phyloP scores from a whole-genome alignment of 2,113 vertebrate genomes.

The Meles meles region DNA sequence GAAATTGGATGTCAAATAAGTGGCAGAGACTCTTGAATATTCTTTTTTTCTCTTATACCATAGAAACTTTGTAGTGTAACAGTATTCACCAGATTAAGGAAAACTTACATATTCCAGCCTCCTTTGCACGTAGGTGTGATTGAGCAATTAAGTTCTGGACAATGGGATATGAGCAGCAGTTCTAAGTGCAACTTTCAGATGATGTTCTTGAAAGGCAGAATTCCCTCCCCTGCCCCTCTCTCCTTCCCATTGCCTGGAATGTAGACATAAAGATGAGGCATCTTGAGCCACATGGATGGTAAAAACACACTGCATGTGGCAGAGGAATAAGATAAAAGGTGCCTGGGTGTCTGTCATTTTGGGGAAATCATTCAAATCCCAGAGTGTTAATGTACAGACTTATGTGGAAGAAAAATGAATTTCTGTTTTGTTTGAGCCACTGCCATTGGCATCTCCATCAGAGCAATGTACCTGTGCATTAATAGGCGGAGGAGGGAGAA shows the following conservation, averaged over 20 bases:
- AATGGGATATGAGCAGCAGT: not conserved
- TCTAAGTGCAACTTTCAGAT: not conserved
- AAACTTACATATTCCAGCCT: not conserved
- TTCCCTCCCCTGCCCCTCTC: not conserved
- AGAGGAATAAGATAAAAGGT: not conserved
- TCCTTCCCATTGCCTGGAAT: not conserved
- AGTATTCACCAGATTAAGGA: not conserved
- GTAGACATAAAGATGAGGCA: not conserved
- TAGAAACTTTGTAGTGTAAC: not conserved
- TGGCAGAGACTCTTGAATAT: not conserved
- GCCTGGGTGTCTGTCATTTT: not conserved
- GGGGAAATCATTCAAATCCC: not conserved
- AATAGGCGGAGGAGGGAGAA: not conserved
- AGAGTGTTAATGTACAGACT: not conserved
- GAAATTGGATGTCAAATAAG: not conserved
- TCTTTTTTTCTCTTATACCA: not conserved
- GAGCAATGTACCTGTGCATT: not conserved
- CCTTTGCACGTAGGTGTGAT: not conserved
- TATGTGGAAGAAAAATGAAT: not conserved
- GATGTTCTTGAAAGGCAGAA: not conserved
- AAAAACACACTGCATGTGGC: not conserved
- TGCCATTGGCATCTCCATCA: not conserved
- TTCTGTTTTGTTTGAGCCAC: not conserved
- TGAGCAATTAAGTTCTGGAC: not conserved
- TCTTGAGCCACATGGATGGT: not conserved